phyloP scores from a whole-genome alignment of 2,113 vertebrate genomes.

The western clawed frog (Xenopus tropicalis) region DNA sequence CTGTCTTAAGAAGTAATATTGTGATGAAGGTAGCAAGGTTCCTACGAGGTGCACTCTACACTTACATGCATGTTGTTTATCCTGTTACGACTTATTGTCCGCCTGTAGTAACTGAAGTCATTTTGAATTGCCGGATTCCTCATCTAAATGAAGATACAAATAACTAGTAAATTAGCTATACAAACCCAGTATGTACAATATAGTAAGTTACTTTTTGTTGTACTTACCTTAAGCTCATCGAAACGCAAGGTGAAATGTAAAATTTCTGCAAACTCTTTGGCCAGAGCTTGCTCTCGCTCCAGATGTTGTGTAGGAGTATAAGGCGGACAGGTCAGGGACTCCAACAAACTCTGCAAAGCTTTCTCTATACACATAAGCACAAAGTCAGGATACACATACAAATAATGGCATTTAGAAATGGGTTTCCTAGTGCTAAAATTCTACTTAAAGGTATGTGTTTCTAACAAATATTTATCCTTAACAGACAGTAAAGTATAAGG shows the following conservation, averaged over 20 bases:
- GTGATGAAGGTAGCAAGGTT: too few species aligned
- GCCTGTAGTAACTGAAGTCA: conserved; percentile 95
- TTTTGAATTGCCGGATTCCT: conserved; percentile 97
- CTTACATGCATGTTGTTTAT: conserved; percentile 98
- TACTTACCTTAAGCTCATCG: conserved; percentile 91
- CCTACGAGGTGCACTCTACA: conserved; percentile 42
- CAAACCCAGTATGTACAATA: too few species aligned
- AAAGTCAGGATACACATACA: too few species aligned
- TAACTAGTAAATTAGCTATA: not conserved
- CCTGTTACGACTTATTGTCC: conserved; percentile 92
- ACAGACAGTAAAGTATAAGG: too few species aligned
- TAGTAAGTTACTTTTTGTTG: not conserved
- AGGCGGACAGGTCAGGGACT: conserved; percentile 86
- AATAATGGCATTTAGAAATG: too few species aligned
- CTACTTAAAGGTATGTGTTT: too few species aligned
- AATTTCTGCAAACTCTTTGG: conserved; percentile 97
- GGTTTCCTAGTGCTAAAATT: too few species aligned
- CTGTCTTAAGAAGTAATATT: too few species aligned
- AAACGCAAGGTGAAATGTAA: conserved; percentile 97
- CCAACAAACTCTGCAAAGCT: conserved; percentile 87
- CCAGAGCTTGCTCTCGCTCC: conserved; percentile 93
- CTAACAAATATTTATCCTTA: too few species aligned
- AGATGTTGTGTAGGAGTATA: conserved; percentile 93
- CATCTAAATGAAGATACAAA: conserved; percentile 71
- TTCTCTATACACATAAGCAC: conserved; percentile 69